Base-by-base conservation (phyloP, 2,113 vertebrate species). In the Calyptomena viridis region DNA sequence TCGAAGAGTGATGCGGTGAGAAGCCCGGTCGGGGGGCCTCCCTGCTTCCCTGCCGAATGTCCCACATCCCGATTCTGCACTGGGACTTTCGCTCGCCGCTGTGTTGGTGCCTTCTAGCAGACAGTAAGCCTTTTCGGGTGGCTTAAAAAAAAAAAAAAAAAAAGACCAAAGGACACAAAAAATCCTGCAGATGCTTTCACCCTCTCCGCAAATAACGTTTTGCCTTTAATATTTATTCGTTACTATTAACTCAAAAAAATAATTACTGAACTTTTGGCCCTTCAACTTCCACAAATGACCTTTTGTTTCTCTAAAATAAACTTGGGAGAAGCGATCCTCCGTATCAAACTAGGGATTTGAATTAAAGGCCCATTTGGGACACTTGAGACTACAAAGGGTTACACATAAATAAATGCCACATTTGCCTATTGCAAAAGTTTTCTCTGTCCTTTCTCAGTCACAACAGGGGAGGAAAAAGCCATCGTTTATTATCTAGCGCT, bases 391-490 rank as follows among this genome's bases (percentile, higher is more conserved):
- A 97, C 94, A 97, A 98, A 98, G 98, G 97, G 97, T 97, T 98
- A 97, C 97, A 95, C 94, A 96, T 95, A 97, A 98, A 97, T 97
- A 97, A 98, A 97, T 96, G 96, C 92, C 89, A 95, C 96, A 96
- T 97, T 98, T 97, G 96, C 97, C 97, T 96, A 95, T 95, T 98
- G 97, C 97, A 96, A 97, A 98, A 98, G 97, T 98, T 98, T 98
- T 98, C 97, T 97, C 89, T 72, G 95, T 92, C 91, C 94, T 98
- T 98, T 98, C 96, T 97, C 92, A 97, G 96, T 97, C 97, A 63
- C 98, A 97, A 97, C 95, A 95, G 97, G 98, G 96, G 96, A 97
- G 97, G 95, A 91, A 96, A 97, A 93, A 95, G 87, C 95, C 89
- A 77, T 80, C 96, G 93, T 98, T 98, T 97, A 97, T 98, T 97